Base-by-base conservation (phyloP, 2,113 vertebrate species). In the Hyla sarda region DNA sequence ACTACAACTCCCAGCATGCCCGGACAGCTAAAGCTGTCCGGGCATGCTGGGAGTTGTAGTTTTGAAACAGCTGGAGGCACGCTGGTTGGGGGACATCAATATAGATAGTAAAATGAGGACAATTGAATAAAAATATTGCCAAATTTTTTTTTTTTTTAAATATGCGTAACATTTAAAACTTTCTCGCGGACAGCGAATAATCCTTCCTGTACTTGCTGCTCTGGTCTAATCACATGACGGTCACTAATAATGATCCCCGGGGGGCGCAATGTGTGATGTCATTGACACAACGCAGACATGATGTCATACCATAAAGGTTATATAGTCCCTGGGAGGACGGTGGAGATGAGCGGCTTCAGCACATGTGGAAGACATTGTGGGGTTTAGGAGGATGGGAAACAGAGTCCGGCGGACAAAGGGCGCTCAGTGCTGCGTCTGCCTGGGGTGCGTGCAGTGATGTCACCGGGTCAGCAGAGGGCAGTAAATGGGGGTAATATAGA, bases 281-380 rank as follows among this genome's bases (percentile, higher is more conserved):
- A 72, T 58, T 47, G 84, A 56, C 16, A 47, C 8, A 32, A 45
- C 47, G 14, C 84, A 80, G 84, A 80, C 75, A 56, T 56, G 72
- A 84, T 65, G 48, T 71, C 75, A 72, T 45, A 47, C 30, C 1
- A 23, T 13, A 47, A 52, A 54, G 37, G 71, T 76, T 48, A 19
- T 48, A 19, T 25, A 65, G 54, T 54, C 25, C 34, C 72, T 10
- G 3, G 23, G 56, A 62, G 82, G n/a, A 62, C 12, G 11, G 21
- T 21, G 58, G 32, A 25, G 83, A 69, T 54, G 62, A 45, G 75
- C n/a, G 12, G 47, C 65, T 37, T 34, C 65, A 21, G 1, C 67
- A 85, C 84, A 85, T 85, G 48, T 79, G 75, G 74, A 69, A 85
- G 45, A 30, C 47, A 78, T 84, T 84, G 82, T 28, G 82, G 82